Conservation (phyloP, 1,140 invertebrate species). For the Nasonia vitripennis region DNA sequence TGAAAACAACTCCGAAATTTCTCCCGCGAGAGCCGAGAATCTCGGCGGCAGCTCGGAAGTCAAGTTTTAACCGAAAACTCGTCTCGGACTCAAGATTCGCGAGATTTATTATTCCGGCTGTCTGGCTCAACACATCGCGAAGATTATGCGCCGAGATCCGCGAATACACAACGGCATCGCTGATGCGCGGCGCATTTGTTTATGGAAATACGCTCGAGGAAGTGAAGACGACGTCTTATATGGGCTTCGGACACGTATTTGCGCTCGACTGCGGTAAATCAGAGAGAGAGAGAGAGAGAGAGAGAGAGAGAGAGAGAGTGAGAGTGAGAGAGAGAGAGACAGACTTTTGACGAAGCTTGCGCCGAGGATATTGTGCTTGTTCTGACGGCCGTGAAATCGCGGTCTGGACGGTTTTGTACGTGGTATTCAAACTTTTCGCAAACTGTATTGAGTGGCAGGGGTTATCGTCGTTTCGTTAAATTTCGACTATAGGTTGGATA, state of each 20-base stretch:
- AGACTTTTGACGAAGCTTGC: neutral
- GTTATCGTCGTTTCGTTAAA: no score
- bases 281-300: neutral
- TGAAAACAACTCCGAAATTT: slow-evolving; percentile 42
- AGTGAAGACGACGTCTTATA: neutral
- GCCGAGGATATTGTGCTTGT: neutral
- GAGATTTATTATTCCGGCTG: slow-evolving; percentile 52
- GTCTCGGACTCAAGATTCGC: slow-evolving; percentile 32
- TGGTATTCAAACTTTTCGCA: no score
- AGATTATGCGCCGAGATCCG: slow-evolving; percentile 42
- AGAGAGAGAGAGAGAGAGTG: no score
- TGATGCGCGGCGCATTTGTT: slow-evolving; percentile 40
- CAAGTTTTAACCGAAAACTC: slow-evolving; percentile 49
- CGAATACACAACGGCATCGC: slow-evolving; percentile 21
- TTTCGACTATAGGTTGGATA: neutral
- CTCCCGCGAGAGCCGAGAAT: neutral
- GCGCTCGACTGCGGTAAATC: neutral
- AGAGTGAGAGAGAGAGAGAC: no score
- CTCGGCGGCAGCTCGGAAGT: neutral
- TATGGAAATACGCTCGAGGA: slow-evolving; percentile 39
- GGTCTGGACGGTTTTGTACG: no score
- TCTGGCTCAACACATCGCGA: slow-evolving; percentile 42
- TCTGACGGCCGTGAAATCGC: neutral
- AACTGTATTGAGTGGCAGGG: no score
- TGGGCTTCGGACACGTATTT: neutral